Evolutionary conservation across 1,140 invertebrate genomes (phyloP).

Genomic region (Palaemon carinicauda): DNA sequence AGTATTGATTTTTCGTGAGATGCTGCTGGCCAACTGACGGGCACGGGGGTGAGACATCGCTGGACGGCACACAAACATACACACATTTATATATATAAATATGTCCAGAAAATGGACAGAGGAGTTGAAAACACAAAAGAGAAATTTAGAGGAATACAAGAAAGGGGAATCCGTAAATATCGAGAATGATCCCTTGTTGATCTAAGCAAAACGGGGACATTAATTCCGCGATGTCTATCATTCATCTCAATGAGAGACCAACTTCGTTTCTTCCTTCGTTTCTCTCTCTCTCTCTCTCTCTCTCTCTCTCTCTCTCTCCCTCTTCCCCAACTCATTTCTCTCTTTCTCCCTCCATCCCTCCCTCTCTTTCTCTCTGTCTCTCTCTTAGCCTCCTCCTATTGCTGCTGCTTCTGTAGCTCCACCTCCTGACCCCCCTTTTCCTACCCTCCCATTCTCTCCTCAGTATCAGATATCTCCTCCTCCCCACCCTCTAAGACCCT

Average conservation of each 20-base stretch:
- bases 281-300: background rate
- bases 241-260: background rate
- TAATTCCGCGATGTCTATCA: no score
- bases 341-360: background rate
- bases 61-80: no score
- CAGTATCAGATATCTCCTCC: background rate
- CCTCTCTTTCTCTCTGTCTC: background rate
- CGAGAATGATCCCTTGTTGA: no score
- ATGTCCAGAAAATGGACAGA: background rate
- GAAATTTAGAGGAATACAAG: background rate
- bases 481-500: background rate
- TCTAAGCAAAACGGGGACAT: no score
- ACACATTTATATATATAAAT: no score
- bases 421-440: background rate
- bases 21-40: background rate
- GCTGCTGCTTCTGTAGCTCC: background rate
- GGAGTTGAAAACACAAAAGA: background rate
- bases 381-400: background rate
- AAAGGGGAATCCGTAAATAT: no score
- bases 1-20: slow-evolving; percentile 24
- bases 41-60: background rate
- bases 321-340: background rate
- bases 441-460: background rate
- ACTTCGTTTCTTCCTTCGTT: background rate
- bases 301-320: background rate